Base-by-base conservation (phyloP, 2,888 invertebrate species). In the Amphipoea oculea region DNA sequence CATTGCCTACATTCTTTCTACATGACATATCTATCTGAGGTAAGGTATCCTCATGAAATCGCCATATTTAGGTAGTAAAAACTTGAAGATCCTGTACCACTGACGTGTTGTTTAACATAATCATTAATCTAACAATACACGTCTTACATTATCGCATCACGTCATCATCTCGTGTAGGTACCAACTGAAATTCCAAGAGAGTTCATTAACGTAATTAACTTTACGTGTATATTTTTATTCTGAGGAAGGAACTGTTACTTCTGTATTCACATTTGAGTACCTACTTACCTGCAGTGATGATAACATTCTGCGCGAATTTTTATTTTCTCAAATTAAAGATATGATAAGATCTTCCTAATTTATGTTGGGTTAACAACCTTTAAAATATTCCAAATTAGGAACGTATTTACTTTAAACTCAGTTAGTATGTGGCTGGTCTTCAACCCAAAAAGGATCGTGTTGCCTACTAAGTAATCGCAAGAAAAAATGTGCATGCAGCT, bases 61-160 rank as follows among this genome's bases (percentile, higher is more conserved):
- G 20, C 66, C 78, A 42, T 84, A 81, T 76, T 42, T 57, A 69
- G 57, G 36, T 57, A 69, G 65, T 81, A 76, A 65, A 68, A 81
- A 71, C 69, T 68, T 66, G 45, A 73, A 83, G 65, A 89, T 86
- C 85, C 86, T 87, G 70, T 71, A 81, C 54, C 74, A 60, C 54
- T 83, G 79, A 81, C 76, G 72, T 74, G n/a, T 77, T 88, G 73
- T 89, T 87, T 86, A 80, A 71, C 57, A 79, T 82, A 82, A 76
- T 85, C 78, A 83, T 89, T 88, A 89, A 63, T 75, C 29, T 78
- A 80, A 85, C 79, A 82, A 86, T 70, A 89, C 82, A 87, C 80
- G 89, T 79, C 77, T 78, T 60, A 68, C 66, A 71, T 78, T 85
- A 88, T 85, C 85, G 14, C 48, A 79, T 81, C 63, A 42, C 76